Evolutionary conservation across 2,888 invertebrate genomes (phyloP).

Genomic region (Hypolimnas misippus): DNA sequence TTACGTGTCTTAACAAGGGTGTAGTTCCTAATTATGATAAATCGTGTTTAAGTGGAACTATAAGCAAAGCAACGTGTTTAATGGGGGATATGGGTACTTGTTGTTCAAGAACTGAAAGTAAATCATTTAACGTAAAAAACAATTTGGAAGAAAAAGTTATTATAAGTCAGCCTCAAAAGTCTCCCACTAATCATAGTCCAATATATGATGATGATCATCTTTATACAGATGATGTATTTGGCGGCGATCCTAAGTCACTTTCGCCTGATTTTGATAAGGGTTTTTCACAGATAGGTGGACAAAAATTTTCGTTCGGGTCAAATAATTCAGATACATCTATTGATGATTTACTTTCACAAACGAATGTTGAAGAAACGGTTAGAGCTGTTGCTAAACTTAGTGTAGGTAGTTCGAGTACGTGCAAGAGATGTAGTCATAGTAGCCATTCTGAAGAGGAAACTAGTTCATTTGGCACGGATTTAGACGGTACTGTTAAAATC

Average conservation of each 20-base stretch:
- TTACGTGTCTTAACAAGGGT: conserved; percentile 66
- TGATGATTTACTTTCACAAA: conserved; percentile 85
- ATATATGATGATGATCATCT: conserved; percentile 85
- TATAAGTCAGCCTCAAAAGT: conserved; percentile 85
- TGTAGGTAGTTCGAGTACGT: conserved; percentile 79
- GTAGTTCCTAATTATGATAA: conserved; percentile 77
- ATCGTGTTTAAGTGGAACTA: conserved; percentile 76
- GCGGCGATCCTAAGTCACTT: conserved; percentile 84
- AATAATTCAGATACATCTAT: conserved; percentile 87
- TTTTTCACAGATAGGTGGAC: conserved; percentile 67
- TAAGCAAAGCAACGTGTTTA: conserved; percentile 75
- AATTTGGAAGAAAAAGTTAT: conserved; percentile 82
- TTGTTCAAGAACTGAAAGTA: conserved; percentile 72
- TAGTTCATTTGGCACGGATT: conserved; percentile 90
- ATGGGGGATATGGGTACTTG: conserved; percentile 77
- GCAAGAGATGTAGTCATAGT: conserved; percentile 87
- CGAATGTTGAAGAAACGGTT: conserved; percentile 84
- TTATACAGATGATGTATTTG: conserved; percentile 85
- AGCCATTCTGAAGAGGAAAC: conserved; percentile 90
- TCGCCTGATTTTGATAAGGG: conserved; percentile 84
- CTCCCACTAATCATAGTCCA: conserved; percentile 85
- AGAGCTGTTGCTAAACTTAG: conserved; percentile 78
- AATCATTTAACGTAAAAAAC: conserved; percentile 66
- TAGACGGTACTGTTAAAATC: conserved; percentile 92
- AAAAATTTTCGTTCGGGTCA: conserved; percentile 82